These are phyloP conservation scores for Pampus argenteus DNA, from an alignment of 2,797 vertebrate genomes.

Conservation along the genomic window DNA sequence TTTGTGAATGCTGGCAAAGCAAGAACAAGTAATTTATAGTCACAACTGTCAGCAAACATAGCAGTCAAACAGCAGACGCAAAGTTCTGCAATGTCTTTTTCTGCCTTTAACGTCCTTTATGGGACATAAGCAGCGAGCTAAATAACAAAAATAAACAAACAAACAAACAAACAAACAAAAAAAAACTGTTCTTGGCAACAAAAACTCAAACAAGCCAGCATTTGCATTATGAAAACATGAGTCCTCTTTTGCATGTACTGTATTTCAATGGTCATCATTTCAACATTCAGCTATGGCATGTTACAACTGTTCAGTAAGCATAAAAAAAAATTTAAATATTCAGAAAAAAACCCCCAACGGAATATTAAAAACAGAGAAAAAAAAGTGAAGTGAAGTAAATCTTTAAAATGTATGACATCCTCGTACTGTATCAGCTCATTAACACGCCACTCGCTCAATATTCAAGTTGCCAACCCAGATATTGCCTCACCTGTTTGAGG, in stretches of 20 bases:
- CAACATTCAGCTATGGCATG: background rate
- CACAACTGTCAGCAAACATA: constrained; percentile 26
- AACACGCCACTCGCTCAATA: constrained; percentile 36
- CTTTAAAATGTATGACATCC: constrained; percentile 5
- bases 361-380: background rate
- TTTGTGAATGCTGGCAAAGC: constrained; percentile 62
- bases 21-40: constrained; percentile 45
- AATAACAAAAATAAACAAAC: background rate
- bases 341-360: background rate
- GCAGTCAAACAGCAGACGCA: constrained; percentile 25
- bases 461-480: constrained; percentile 36
- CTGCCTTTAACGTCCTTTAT: background rate
- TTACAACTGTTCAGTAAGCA: background rate
- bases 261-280: background rate
- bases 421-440: constrained; percentile 19
- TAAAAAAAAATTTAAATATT: background rate
- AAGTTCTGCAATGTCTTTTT: constrained; percentile 19
- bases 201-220: constrained; percentile 7
- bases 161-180: background rate
- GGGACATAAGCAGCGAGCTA: constrained; percentile 13
- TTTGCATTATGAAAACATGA: background rate
- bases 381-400: background rate
- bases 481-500: constrained; percentile 15
- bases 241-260: constrained; percentile 10
- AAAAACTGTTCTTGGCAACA: constrained; percentile 23